Evolutionary conservation across 2,888 invertebrate genomes (phyloP).

Genomic region (Drosophila mulleri): DNA sequence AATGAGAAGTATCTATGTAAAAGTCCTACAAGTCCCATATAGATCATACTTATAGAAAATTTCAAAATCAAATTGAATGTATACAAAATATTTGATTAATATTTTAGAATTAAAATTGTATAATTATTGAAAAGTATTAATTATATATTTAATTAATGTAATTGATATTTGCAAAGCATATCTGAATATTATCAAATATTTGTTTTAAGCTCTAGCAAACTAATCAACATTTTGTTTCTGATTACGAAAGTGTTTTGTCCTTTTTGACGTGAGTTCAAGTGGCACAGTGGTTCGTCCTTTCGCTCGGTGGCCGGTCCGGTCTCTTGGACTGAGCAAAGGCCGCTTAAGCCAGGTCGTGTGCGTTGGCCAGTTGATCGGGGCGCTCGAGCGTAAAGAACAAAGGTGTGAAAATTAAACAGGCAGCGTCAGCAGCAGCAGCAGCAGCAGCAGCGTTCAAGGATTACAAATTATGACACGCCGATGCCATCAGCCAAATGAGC

Average conservation of each 20-base stretch:
- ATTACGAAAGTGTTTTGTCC: neutral
- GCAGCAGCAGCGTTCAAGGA: slow-evolving; percentile 70
- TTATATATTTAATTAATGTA: too few species aligned
- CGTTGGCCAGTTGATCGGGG: slow-evolving; percentile 23
- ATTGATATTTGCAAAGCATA: too few species aligned
- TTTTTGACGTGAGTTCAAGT: slow-evolving; percentile 23
- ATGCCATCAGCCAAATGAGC: slow-evolving; percentile 70
- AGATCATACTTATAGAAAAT: too few species aligned
- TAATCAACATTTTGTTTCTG: neutral
- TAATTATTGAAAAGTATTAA: too few species aligned
- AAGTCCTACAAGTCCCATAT: too few species aligned
- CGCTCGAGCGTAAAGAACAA: slow-evolving; percentile 46
- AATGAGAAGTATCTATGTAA: neutral
- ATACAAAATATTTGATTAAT: too few species aligned
- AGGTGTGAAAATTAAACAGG: slow-evolving; percentile 83
- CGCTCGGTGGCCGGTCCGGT: slow-evolving; percentile 15
- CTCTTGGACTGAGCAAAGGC: slow-evolving; percentile 26
- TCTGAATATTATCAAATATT: too few species aligned
- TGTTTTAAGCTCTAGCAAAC: neutral
- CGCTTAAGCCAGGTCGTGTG: slow-evolving; percentile 3
- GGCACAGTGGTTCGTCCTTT: slow-evolving; percentile 13
- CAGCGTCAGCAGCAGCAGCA: slow-evolving; percentile 16
- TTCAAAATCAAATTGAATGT: too few species aligned
- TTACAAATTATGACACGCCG: slow-evolving; percentile 83
- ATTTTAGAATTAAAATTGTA: too few species aligned